Conservation (phyloP, 2,113 vertebrate genomes). For the Gallinago undulata region DNA sequence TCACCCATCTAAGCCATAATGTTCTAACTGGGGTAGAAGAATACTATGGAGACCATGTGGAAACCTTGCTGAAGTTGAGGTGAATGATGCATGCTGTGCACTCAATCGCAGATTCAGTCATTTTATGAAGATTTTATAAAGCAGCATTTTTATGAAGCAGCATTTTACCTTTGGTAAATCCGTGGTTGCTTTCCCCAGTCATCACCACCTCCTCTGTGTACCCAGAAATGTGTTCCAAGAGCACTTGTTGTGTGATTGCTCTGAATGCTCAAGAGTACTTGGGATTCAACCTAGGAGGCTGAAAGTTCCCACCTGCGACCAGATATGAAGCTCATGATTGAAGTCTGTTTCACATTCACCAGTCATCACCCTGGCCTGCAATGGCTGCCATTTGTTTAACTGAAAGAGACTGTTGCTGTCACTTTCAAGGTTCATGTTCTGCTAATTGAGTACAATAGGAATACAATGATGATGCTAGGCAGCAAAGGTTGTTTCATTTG, state of each 20-base stretch:
- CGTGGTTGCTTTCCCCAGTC: background rate
- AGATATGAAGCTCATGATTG: background rate
- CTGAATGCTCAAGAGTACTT: background rate
- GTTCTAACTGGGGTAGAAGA: background rate
- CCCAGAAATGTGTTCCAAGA: background rate
- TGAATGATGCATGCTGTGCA: background rate
- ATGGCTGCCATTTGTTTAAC: background rate
- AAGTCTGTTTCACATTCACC: background rate
- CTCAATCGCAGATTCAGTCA: background rate
- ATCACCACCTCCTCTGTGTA: background rate
- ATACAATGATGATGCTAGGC: background rate
- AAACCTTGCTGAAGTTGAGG: background rate
- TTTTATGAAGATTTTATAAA: background rate
- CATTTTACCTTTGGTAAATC: background rate
- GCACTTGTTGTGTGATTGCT: background rate
- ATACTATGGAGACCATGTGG: background rate
- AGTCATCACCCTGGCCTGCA: too few species aligned
- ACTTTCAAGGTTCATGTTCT: background rate
- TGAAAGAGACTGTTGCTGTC: background rate
- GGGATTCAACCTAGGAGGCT: background rate
- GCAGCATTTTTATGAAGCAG: too few species aligned
- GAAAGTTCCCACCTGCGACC: background rate
- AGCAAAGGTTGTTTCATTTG: background rate
- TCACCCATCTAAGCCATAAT: background rate
- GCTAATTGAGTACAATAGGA: background rate